Percentiles rank a stretch among this genome's conserved stretches.
phyloP scores from a whole-genome alignment of 2,113 vertebrate species.

The Lates calcarifer region DNA sequence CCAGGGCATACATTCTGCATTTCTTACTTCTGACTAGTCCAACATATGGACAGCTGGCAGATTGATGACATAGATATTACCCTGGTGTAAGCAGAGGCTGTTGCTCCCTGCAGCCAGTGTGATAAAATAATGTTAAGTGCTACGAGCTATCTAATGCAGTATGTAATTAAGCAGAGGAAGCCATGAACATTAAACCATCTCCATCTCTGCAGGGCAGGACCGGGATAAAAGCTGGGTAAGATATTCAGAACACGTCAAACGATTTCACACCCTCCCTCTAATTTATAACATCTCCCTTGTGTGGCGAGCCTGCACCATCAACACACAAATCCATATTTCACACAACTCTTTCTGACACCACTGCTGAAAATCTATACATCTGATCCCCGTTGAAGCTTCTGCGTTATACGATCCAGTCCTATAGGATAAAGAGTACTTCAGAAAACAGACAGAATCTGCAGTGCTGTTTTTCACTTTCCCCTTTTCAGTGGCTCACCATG shows the following conservation, averaged over 20 bases:
- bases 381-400: neutral
- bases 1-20: neutral
- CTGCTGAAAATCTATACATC: slow-evolving; percentile 27
- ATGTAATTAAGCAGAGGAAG: slow-evolving; percentile 7
- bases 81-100: neutral
- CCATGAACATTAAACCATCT: neutral
- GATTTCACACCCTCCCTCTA: slow-evolving; percentile 14
- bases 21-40: neutral
- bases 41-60: neutral
- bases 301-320: neutral
- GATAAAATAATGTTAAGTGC: slow-evolving; percentile 10
- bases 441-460: neutral
- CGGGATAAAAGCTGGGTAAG: slow-evolving; percentile 8
- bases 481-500: neutral
- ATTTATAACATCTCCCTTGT: slow-evolving; percentile 31
- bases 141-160: neutral
- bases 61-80: neutral
- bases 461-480: neutral
- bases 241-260: slow-evolving; percentile 6
- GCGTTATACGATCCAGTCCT: slow-evolving; percentile 9
- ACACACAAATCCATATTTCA: slow-evolving; percentile 37
- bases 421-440: neutral
- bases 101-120: neutral
- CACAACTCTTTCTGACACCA: slow-evolving; percentile 18
- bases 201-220: neutral